A percentile compares a stretch with the other conserved stretches of the same genome.
phyloP scores from a whole-genome alignment of 2,888 invertebrate genomes.

The Chirona hameri region DNA sequence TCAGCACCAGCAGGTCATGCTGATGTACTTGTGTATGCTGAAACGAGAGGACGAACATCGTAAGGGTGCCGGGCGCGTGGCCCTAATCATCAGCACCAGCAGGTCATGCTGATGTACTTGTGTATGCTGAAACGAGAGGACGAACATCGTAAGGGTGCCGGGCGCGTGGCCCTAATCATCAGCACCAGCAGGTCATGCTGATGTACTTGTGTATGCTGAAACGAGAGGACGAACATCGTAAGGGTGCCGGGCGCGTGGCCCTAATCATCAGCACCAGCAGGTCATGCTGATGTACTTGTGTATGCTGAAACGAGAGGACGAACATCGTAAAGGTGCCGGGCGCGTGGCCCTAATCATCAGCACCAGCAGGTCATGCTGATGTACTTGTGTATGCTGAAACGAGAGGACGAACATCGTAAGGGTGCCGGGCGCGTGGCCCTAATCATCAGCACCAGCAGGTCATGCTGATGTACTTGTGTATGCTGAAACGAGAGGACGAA shows the following conservation, averaged over 20 bases:
- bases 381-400: constrained; percentile 46
- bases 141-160: no score
- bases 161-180: no score
- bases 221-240: background rate
- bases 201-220: constrained; percentile 47
- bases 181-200: constrained; percentile 45
- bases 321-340: no score
- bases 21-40: constrained; percentile 48
- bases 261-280: constrained; percentile 32
- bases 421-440: no score
- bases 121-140: constrained; percentile 41
- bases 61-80: no score
- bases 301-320: constrained; percentile 33
- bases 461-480: constrained; percentile 50
- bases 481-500: constrained; percentile 12
- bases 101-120: constrained; percentile 49
- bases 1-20: constrained; percentile 44
- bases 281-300: constrained; percentile 51
- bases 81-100: constrained; percentile 30
- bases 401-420: no score
- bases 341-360: no score
- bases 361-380: constrained; percentile 46
- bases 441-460: constrained; percentile 40
- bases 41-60: background rate
- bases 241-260: no score